Conservation (phyloP, 2,797 vertebrate genomes). For the Ataeniobius toweri region DNA sequence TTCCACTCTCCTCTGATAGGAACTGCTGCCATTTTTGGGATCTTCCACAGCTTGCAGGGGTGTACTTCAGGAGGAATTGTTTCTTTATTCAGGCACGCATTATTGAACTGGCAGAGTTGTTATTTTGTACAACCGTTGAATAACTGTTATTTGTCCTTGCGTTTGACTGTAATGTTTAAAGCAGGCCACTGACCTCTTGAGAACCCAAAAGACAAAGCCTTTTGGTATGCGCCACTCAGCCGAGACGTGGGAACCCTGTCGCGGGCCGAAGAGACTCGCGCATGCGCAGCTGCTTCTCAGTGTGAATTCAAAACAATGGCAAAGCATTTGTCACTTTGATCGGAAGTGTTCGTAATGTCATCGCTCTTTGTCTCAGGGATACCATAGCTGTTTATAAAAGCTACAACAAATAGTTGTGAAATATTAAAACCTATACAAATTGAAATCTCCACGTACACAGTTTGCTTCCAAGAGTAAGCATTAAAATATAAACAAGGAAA, state of each 20-base stretch:
- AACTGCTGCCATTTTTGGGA: constrained; percentile 80
- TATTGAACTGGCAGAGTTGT: fast-evolving
- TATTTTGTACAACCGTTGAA: neutral
- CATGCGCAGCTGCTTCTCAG: neutral
- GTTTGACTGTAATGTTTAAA: neutral
- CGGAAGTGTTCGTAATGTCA: neutral
- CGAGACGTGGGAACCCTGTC: constrained; percentile 77
- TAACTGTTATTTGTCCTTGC: fast-evolving
- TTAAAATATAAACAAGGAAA: too few species aligned
- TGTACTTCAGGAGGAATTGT: constrained; percentile 7
- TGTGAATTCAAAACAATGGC: neutral
- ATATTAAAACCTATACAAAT: neutral
- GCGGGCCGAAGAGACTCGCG: neutral
- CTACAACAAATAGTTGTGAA: neutral
- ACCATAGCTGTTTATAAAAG: neutral
- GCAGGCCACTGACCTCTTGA: fast-evolving
- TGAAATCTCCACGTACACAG: neutral
- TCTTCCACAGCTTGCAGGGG: constrained; percentile 51
- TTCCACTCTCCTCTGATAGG: constrained; percentile 80
- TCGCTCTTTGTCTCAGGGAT: neutral
- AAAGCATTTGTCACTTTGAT: neutral
- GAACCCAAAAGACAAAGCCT: neutral
- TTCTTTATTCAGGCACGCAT: neutral
- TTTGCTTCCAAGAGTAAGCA: neutral
- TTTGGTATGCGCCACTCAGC: constrained; percentile 73